A percentile compares a stretch with the other conserved stretches of the same genome.
Evolutionary conservation across 2,797 vertebrate species (phyloP).

Genomic region (Amphiprion clarkii): DNA sequence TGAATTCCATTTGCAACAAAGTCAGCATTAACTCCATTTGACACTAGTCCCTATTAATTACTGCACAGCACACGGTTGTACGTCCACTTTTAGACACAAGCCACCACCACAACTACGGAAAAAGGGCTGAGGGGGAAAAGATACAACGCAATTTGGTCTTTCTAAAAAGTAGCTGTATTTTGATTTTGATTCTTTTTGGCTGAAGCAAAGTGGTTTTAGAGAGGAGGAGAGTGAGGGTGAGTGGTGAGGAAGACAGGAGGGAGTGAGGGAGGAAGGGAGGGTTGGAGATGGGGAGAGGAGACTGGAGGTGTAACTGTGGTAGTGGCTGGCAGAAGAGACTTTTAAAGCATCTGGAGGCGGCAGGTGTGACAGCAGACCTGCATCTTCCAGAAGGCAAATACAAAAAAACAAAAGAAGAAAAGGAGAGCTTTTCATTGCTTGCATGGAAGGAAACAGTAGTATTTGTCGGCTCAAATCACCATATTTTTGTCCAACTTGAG

Average conservation of each 20-base stretch:
- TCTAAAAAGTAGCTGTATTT: conserved; percentile 87
- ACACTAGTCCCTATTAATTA: neutral
- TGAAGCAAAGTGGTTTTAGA: conserved; percentile 80
- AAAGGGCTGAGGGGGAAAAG: conserved; percentile 68
- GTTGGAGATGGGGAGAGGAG: conserved; percentile 20
- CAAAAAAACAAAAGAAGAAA: neutral
- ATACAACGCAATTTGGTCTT: conserved; percentile 86
- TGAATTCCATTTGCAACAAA: neutral
- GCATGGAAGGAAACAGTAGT: neutral
- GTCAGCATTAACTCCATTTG: neutral
- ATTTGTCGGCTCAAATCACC: too few relatives aligned
- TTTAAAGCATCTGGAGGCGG: conserved; percentile 35
- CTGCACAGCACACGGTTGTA: neutral
- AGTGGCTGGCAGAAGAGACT: conserved; percentile 42
- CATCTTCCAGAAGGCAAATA: neutral
- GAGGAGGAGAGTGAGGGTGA: conserved; percentile 29
- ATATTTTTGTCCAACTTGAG: neutral
- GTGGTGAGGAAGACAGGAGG: neutral
- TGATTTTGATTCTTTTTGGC: conserved; percentile 82
- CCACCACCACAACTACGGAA: conserved; percentile 61
- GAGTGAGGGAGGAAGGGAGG: conserved; percentile 10
- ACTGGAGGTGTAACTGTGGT: conserved; percentile 47
- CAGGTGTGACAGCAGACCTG: neutral
- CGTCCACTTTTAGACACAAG: conserved; percentile 1
- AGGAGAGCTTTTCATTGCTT: neutral